Percentiles rank a stretch among this genome's conserved stretches.
Evolutionary conservation across 53 echinoderm and acorn worm genomes (phyloP).

Genomic region (Patiria pectinifera): DNA sequence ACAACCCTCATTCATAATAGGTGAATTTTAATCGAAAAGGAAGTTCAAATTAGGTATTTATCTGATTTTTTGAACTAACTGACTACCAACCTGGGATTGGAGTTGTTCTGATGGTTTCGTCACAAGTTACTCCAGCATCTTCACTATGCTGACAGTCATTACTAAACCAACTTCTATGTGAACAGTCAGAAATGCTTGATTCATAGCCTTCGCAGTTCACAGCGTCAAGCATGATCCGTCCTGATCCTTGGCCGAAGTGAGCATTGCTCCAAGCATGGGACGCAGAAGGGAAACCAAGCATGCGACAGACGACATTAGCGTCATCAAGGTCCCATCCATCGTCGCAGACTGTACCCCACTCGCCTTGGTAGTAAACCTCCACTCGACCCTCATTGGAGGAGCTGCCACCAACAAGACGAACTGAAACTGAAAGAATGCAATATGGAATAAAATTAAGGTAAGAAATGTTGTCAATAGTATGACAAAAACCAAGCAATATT

Average conservation of each 20-base stretch:
- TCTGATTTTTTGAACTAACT: background rate
- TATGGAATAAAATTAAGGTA: too few species aligned
- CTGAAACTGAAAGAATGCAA: background rate
- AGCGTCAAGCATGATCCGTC: background rate
- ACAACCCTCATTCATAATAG: too few species aligned
- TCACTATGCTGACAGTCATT: constrained; percentile 21
- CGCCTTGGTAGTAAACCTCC: background rate
- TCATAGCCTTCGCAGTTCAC: constrained; percentile 1
- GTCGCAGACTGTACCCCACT: constrained; percentile 27
- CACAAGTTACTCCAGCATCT: constrained; percentile 42
- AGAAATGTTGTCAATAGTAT: too few species aligned
- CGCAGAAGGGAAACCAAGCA: background rate
- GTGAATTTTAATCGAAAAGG: background rate
- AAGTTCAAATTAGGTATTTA: background rate
- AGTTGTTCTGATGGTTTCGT: background rate
- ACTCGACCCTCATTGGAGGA: background rate
- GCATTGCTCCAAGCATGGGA: background rate
- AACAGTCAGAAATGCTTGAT: background rate
- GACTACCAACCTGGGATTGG: background rate
- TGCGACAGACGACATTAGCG: constrained; percentile 21
- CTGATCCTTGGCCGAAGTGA: background rate
- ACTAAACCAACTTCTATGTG: background rate
- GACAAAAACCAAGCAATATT: too few species aligned
- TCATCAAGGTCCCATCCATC: background rate
- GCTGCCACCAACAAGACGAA: constrained; percentile 13